Evolutionary conservation across 2,113 vertebrate genomes (phyloP).

Genomic region (Chloropsis hardwickii): DNA sequence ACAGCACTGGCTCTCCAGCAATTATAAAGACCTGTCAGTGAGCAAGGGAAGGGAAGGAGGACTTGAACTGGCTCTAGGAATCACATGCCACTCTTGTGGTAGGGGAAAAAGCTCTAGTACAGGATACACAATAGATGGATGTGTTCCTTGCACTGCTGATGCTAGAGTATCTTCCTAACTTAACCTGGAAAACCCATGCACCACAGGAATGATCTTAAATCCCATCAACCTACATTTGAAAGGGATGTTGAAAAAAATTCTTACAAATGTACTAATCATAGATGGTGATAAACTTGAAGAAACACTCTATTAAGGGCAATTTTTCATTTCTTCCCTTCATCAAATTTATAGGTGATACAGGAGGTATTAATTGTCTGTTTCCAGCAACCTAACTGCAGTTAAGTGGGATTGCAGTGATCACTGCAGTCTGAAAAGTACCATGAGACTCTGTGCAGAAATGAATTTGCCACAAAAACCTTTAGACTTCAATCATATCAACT

Average conservation of each 20-base stretch:
- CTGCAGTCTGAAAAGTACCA: neutral
- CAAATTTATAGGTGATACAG: neutral
- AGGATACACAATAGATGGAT: neutral
- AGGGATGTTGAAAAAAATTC: neutral
- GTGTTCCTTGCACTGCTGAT: rapidly evolving
- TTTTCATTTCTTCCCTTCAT: neutral
- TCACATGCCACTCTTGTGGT: too few relatives aligned
- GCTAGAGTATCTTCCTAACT: neutral
- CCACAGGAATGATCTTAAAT: neutral
- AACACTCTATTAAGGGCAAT: neutral
- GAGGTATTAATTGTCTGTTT: neutral
- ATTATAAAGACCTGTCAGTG: neutral
- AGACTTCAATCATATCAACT: neutral
- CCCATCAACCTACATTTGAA: neutral
- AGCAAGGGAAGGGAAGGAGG: neutral
- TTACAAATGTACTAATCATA: neutral
- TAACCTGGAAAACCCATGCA: neutral
- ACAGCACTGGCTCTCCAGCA: neutral
- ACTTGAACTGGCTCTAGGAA: neutral
- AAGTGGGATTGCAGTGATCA: neutral
- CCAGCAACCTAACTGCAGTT: neutral
- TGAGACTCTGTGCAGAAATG: neutral
- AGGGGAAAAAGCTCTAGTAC: neutral
- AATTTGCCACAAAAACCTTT: neutral
- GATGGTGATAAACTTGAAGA: neutral